phyloP scores from a whole-genome alignment of 2,797 vertebrate genomes.

The Cossypha niveicapilla region DNA sequence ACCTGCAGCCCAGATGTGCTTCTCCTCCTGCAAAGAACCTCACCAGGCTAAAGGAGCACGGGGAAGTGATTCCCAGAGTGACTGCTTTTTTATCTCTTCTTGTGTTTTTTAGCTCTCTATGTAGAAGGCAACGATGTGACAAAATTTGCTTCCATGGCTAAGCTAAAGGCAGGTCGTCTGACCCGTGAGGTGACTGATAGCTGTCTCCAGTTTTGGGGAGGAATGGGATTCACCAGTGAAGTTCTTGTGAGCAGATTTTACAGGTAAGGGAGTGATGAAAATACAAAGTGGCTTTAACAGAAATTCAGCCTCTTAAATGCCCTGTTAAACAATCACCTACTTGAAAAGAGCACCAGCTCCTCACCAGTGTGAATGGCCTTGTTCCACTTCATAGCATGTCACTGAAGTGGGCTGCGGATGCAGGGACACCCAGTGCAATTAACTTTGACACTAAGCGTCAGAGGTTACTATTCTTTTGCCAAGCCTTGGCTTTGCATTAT shows the following conservation, averaged over 20 bases:
- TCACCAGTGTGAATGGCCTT: background rate
- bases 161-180: conserved; percentile 84
- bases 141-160: conserved; percentile 88
- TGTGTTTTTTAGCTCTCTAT: conserved; percentile 75
- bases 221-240: conserved; percentile 88
- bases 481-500: background rate
- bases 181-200: conserved; percentile 80
- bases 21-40: accelerated
- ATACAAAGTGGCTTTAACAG: background rate
- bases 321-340: background rate
- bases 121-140: conserved; percentile 86
- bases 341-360: background rate
- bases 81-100: background rate
- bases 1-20: background rate
- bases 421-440: background rate
- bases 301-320: background rate
- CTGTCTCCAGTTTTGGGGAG: conserved; percentile 91
- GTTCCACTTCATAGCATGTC: accelerated
- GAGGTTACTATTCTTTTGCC: background rate
- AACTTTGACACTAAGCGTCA: background rate
- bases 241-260: conserved; percentile 86
- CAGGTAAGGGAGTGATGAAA: conserved; percentile 74
- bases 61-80: background rate
- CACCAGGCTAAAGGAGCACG: background rate
- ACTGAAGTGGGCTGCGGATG: accelerated